Evolutionary conservation across 2,888 invertebrate genomes (phyloP), one percentile per base, ranked within the genome.

Genomic region (Rhopalosiphum nymphaeae): DNA sequence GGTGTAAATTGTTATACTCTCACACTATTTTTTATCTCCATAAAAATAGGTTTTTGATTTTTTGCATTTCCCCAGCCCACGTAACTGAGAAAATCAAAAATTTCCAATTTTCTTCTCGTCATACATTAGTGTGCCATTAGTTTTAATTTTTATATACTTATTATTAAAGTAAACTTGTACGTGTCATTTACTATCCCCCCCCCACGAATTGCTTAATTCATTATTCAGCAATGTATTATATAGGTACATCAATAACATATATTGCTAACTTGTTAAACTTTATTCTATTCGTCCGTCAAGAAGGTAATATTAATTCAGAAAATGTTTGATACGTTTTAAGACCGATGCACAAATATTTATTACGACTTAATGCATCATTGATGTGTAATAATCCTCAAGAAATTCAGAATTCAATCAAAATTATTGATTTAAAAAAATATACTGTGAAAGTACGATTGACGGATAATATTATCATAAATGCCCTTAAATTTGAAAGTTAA

Each of bases 401-500:
- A 67, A 67, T n/a, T n/a, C n/a, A 67, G n/a, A 67, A 67, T 11
- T n/a, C n/a, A 67, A 67, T 67, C 67, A n/a, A 67, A 67, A 67
- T n/a, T 67, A 0, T 67, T n/a, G 5, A 67, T 67, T 67, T n/a
- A 67, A 67, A 67, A 67, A 3, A 67, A 67, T n/a, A n/a, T 16
- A 67, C 13, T 67, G n/a, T 67, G 67, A 67, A 16, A 67, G 67
- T 67, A 67, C n/a, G 4, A 67, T 67, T 67, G 16, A 67, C 5
- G 67, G n/a, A 67, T 67, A 67, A 67, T 67, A 67, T 67, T 67
- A 67, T 67, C n/a, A n/a, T 67, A 67, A 67, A 67, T n/a, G 13
- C 67, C 13, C n/a, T 67, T 67, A 67, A 67, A 67, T 67, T n/a
- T 67, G 67, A 67, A 67, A 67, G 67, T 67, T 67, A 67, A n/a